phyloP scores from a whole-genome alignment of 2,888 invertebrate genomes.

The Lasioglossum oenotherae region DNA sequence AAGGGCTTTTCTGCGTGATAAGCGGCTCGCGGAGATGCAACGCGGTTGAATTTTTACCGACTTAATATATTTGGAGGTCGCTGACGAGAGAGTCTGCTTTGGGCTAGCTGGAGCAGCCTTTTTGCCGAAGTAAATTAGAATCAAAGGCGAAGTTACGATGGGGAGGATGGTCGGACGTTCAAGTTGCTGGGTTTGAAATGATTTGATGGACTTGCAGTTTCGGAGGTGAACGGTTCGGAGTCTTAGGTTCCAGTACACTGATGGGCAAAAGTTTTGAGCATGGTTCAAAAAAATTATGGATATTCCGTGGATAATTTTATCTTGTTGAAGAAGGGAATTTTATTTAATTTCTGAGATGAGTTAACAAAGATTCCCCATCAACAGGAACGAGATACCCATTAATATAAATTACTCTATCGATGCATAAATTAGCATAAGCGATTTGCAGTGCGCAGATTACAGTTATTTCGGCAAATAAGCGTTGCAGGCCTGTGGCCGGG shows the following conservation, averaged over 20 bases:
- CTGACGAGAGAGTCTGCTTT: background rate
- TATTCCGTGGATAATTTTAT: background rate
- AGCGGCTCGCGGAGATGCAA: slow-evolving; percentile 12
- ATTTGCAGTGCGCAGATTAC: background rate
- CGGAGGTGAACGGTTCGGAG: background rate
- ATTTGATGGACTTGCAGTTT: background rate
- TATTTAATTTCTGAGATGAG: background rate
- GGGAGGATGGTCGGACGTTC: background rate
- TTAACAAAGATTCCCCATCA: background rate
- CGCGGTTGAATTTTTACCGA: background rate
- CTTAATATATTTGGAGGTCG: slow-evolving; percentile 21
- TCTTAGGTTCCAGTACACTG: background rate
- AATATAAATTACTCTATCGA: slow-evolving; percentile 1
- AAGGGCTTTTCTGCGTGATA: slow-evolving; percentile 32
- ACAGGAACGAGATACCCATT: background rate
- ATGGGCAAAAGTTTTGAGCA: background rate
- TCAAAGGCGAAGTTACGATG: background rate
- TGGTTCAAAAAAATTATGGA: background rate
- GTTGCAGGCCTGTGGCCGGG: background rate
- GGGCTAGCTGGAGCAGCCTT: background rate
- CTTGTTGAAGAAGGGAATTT: too few species aligned
- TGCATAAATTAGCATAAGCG: slow-evolving; percentile 6
- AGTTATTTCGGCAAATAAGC: slow-evolving; percentile 2
- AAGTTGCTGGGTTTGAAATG: background rate
- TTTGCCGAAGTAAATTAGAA: background rate